phyloP scores from a whole-genome alignment of 2,888 invertebrate species.

The Sinopyrophorus schimmeli region DNA sequence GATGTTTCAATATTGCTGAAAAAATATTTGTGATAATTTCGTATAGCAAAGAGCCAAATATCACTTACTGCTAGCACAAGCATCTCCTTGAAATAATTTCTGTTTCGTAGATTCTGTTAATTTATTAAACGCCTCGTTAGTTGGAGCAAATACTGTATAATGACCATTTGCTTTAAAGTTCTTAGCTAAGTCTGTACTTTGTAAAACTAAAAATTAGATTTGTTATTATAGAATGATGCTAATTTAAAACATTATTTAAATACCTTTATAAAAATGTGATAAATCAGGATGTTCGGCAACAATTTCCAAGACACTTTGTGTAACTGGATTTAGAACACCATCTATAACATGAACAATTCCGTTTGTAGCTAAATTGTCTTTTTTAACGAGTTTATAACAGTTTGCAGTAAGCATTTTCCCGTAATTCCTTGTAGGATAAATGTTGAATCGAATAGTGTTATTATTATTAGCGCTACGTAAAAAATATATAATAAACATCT shows the following conservation, averaged over 20 bases:
- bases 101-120: conserved; percentile 58
- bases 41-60: neutral
- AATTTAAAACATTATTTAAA: too few species aligned
- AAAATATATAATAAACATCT: conserved; percentile 30
- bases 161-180: conserved; percentile 60
- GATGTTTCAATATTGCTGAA: conserved; percentile 67
- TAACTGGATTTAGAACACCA: conserved; percentile 62
- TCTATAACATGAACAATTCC: conserved; percentile 69
- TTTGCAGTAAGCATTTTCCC: conserved; percentile 65
- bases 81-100: conserved; percentile 61
- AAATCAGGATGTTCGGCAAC: conserved; percentile 63
- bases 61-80: conserved; percentile 63
- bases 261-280: conserved; percentile 60
- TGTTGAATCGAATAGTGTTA: conserved; percentile 61
- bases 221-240: too few species aligned
- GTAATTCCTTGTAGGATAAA: conserved; percentile 57
- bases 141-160: conserved; percentile 68
- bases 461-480: conserved; percentile 57
- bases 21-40: conserved; percentile 19
- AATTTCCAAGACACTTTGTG: conserved; percentile 61
- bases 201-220: too few species aligned
- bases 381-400: conserved; percentile 64
- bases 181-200: conserved; percentile 61
- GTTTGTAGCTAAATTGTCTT: conserved; percentile 66
- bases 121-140: conserved; percentile 68